These are phyloP conservation scores for Tipula unca DNA, from an alignment of 2,888 invertebrate genomes.

Conservation along the genomic window DNA sequence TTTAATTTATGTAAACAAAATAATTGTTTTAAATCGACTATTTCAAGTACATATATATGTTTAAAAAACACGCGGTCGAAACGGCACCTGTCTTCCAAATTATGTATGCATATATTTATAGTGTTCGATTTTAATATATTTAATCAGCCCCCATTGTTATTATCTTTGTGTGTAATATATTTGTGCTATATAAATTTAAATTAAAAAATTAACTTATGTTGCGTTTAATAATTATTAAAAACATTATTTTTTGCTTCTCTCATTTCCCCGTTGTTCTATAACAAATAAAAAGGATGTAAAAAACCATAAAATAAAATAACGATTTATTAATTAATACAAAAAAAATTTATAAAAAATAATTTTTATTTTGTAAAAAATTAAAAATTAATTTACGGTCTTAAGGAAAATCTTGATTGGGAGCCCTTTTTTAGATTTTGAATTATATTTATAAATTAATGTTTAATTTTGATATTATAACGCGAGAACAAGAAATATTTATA, in stretches of 20 bases:
- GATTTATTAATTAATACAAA: neutral
- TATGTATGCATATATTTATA: neutral
- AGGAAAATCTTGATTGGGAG: slow-evolving; percentile 18
- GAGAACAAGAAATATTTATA: neutral
- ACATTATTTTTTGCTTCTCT: neutral
- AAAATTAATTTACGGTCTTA: neutral
- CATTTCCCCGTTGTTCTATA: neutral
- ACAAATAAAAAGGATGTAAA: neutral
- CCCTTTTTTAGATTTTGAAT: neutral
- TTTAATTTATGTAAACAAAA: neutral
- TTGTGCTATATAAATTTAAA: neutral
- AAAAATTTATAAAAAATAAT: slow-evolving; percentile 8
- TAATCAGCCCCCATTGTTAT: neutral
- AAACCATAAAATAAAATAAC: neutral
- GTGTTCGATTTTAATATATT: neutral
- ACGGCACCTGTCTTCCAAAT: neutral
- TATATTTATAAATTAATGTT: neutral
- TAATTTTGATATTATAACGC: neutral
- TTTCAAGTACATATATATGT: neutral
- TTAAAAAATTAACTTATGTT: neutral
- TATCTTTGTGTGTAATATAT: neutral
- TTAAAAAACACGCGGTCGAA: neutral
- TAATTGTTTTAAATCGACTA: neutral
- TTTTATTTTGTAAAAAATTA: neutral
- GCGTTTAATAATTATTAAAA: neutral